A percentile compares a stretch with the other conserved stretches of the same genome.
phyloP scores from a whole-genome alignment of 2,113 vertebrate genomes.

The Puma concolor region DNA sequence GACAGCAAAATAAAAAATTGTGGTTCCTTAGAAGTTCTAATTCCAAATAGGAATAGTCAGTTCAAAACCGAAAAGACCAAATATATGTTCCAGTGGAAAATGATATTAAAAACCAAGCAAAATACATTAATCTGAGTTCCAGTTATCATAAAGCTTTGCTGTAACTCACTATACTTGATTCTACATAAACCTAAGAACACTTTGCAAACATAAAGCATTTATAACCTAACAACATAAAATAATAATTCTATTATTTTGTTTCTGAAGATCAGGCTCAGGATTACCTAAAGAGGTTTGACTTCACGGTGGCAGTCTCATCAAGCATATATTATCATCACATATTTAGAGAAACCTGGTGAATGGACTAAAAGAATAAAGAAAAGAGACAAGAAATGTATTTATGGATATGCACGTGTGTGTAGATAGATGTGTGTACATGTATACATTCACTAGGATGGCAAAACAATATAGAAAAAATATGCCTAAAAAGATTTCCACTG shows the following conservation, averaged over 20 bases:
- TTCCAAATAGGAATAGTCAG: background rate
- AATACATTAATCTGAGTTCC: background rate
- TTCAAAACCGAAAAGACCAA: conserved; percentile 27
- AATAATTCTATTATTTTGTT: conserved; percentile 24
- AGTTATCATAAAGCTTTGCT: background rate
- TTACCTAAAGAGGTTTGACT: background rate
- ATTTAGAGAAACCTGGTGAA: conserved; percentile 4
- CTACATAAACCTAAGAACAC: conserved; percentile 2
- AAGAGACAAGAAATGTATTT: background rate
- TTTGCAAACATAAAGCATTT: conserved; percentile 36
- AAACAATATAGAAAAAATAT: background rate
- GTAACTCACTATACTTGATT: background rate
- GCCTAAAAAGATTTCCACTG: background rate
- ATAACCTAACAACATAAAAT: background rate
- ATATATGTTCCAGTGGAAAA: conserved; percentile 6
- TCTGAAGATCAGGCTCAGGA: background rate
- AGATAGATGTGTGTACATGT: background rate
- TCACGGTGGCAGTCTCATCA: background rate
- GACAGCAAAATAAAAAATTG: conserved; percentile 51
- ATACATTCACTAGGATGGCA: background rate
- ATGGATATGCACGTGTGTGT: background rate
- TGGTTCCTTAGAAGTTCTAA: background rate
- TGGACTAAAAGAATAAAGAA: background rate
- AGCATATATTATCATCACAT: background rate
- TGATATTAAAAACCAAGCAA: background rate